A percentile compares a stretch with the other conserved stretches of the same genome.
phyloP scores from a whole-genome alignment of 2,113 vertebrate species.

The Sterrhoptilus dennistouni region DNA sequence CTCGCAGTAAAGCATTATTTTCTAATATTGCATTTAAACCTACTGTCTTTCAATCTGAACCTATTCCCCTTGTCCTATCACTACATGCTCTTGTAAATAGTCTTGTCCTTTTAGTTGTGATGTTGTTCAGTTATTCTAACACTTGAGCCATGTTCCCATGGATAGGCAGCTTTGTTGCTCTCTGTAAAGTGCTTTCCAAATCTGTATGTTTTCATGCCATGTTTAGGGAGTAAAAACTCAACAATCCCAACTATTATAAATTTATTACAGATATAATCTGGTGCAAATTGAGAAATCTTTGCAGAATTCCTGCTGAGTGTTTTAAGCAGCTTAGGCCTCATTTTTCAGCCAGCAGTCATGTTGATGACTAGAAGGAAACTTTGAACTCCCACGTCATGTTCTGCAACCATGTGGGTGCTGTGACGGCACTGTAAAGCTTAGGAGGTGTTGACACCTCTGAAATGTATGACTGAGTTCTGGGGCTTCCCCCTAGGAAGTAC shows the following conservation, averaged over 20 bases:
- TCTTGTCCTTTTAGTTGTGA: neutral
- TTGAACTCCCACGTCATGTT: neutral
- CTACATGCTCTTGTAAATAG: neutral
- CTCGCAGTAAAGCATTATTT: neutral
- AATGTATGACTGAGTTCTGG: neutral
- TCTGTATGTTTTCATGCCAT: rapidly evolving
- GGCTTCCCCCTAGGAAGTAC: neutral
- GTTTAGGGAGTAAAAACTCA: rapidly evolving
- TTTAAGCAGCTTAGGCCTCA: neutral
- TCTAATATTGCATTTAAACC: neutral
- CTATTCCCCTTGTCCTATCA: neutral
- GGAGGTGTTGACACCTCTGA: neutral
- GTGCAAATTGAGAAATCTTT: neutral
- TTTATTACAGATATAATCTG: neutral
- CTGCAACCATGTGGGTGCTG: neutral
- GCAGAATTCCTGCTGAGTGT: neutral
- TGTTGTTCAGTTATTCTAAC: neutral
- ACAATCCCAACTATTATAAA: rapidly evolving
- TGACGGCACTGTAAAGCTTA: neutral
- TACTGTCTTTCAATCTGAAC: neutral
- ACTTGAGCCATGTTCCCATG: rapidly evolving
- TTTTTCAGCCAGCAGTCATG: neutral
- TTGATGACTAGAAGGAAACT: neutral
- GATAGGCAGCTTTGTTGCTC: neutral
- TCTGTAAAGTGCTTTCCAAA: neutral